Evolutionary conservation across 2,888 invertebrate species (phyloP), one percentile per base, ranked within the genome.

Genomic region (Phaonia tiefii): DNA sequence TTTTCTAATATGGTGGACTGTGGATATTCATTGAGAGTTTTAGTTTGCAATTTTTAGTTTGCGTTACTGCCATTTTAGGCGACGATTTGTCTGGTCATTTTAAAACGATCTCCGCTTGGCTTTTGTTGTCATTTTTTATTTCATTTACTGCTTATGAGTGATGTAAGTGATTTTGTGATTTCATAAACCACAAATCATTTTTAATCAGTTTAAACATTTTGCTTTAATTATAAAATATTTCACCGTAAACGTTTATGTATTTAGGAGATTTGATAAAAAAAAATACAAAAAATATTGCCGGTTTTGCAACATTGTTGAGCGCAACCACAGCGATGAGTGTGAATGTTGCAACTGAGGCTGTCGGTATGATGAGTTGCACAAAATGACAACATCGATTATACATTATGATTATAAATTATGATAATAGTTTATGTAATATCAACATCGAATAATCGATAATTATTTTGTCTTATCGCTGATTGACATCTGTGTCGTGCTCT

Each of bases 41-140:
- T 42, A 54, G 31, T 42, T n/a, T n/a, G 31, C 58, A 70, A 65
- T 70, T 70, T 65, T 63, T 51, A 74, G 37, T 77, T 71, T 75
- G 39, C 77, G 77, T 80, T 77, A 75, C 67, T 44, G 58, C 74
- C 71, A 80, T 56, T 77, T 77, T 77, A 77, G 80, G 80, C 80
- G 80, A 77, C 80, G 77, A 75, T 74, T 75, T 76, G 80, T 81
- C 77, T 78, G 77, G 46, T 11, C 26, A 58, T 31, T 15, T 63
- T 42, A 39, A 63, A 60, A 39, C 22, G 39, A 63, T 22, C 39
- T 31, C 20, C 39, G 58, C 25, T 31, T 15, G 11, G 20, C 39
- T 10, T 63, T 11, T 42, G 17, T 39, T 60, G 37, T 42, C 20
- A 11, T 22, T 20, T 51, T 51, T 4, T 4, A 22, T 51, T 17